Base-by-base conservation (phyloP, 2,113 vertebrate species). In the Lycocorax pyrrhopterus region DNA sequence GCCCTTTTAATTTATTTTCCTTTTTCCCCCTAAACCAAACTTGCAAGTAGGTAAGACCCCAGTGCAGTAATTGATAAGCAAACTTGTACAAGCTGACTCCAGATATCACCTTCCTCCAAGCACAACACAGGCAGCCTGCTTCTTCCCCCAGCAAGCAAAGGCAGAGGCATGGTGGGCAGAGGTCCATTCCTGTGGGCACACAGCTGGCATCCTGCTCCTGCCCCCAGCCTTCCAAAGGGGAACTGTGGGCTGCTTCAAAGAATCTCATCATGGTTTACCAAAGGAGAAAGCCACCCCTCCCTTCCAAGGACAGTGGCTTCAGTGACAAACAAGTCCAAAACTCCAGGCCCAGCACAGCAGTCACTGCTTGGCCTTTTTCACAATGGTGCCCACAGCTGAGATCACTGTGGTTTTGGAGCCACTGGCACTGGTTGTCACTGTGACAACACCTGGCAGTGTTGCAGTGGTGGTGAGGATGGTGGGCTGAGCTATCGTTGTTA, bases 311-410 rank as follows among this genome's bases (percentile, higher is more conserved):
- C 64, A 80, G 68, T 15, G 39, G 92, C 86, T 96, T 90, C 82
- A 35, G 68, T 63, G 62, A 88, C 69, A 86, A 58, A 43, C 37
- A 51, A 89, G 88, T 94, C 95, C 93, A 22, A 73, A 93, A 94
- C 30, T 93, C 75, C 96, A 67, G 79, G 97, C 87, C 74, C 75
- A 84, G 71, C n/a, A 46, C 23, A 23, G 7, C 23, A 53, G 92
- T 99, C 98, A 99, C 97, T 99, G 99, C 97, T 99, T 99, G 55
- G 99, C 98, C 95, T 99, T 99, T 96, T 99, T 99, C 39, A 99
- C 98, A 41, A 99, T 99, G 97, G 99, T 99, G 90, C 99, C 99
- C 68, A 99, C 99, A 3, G 99, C 99, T 4, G 99, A 99, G 96
- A 99, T 99, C 91, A 99, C 99, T 0, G 99, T 99, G 56, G 99